Evolutionary conservation across 2,113 vertebrate genomes (phyloP).

Genomic region (Turnix velox): DNA sequence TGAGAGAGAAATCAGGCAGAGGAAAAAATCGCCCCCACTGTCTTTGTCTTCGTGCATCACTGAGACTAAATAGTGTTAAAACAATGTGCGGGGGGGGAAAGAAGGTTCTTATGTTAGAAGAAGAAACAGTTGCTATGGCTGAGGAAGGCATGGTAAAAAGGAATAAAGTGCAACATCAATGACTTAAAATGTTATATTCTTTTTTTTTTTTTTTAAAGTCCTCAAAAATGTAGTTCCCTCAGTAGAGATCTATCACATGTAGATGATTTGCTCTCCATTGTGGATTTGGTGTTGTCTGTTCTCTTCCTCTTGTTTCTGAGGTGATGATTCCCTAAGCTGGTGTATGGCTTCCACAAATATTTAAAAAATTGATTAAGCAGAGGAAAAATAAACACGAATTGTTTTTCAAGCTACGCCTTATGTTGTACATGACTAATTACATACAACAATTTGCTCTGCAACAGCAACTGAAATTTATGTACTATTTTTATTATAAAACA

Average conservation of each 20-base stretch:
- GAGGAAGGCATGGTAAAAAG: not conserved
- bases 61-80: not conserved
- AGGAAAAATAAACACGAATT: constrained; percentile 58
- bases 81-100: not conserved
- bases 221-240: not conserved
- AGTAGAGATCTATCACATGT: not conserved
- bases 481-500: constrained; percentile 63
- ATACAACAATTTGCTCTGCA: constrained; percentile 54
- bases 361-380: constrained; percentile 69
- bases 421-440: constrained; percentile 67
- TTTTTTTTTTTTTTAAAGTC: not conserved
- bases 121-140: not conserved
- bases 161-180: not conserved
- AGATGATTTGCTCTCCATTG: not conserved
- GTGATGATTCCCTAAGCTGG: constrained; percentile 31
- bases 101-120: not conserved
- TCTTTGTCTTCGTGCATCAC: not conserved
- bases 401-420: constrained; percentile 56
- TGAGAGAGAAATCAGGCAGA: not conserved
- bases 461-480: constrained; percentile 61
- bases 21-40: not conserved
- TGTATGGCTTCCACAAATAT: constrained; percentile 56
- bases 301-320: not conserved
- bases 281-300: constrained; percentile 4
- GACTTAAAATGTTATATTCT: not conserved